phyloP scores from a whole-genome alignment of 1,140 invertebrate species.

The Bathynomus jamesi region DNA sequence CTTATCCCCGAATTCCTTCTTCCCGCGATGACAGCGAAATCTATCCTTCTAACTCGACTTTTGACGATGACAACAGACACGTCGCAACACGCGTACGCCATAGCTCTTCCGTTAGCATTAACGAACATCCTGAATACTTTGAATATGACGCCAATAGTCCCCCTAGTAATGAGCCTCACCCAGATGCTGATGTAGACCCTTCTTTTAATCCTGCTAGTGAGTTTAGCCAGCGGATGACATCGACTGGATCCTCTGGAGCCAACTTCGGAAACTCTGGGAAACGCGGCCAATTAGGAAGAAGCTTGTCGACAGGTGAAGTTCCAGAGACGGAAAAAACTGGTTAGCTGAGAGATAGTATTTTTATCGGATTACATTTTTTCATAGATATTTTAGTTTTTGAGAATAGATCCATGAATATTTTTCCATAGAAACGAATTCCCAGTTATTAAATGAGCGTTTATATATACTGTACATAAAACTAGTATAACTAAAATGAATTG shows the following conservation, averaged over 20 bases:
- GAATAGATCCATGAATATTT: too few species aligned
- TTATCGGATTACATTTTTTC: too few species aligned
- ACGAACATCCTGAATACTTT: slow-evolving; percentile 44
- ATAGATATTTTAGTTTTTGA: too few species aligned
- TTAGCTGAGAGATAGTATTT: slow-evolving; percentile 43
- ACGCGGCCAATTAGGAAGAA: slow-evolving; percentile 65
- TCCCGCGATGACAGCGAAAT: background rate
- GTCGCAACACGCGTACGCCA: slow-evolving; percentile 27
- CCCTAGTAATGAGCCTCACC: slow-evolving; percentile 38
- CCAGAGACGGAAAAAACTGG: slow-evolving; percentile 75
- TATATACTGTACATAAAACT: too few species aligned
- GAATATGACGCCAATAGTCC: slow-evolving; percentile 42
- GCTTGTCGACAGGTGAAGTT: slow-evolving; percentile 69
- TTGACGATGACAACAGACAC: background rate
- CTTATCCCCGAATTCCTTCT: slow-evolving; percentile 21
- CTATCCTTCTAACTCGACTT: background rate
- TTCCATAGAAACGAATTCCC: too few species aligned
- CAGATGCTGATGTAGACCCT: slow-evolving; percentile 40
- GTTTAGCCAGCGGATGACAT: slow-evolving; percentile 38
- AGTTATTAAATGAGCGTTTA: too few species aligned
- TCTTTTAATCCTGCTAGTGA: slow-evolving; percentile 41
- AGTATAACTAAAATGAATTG: too few species aligned
- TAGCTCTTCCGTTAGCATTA: slow-evolving; percentile 43
- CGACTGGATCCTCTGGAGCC: slow-evolving; percentile 39
- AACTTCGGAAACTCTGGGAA: slow-evolving; percentile 38